A percentile compares a stretch with the other conserved stretches of the same genome.
Conservation (phyloP, 2,888 invertebrate genomes). For the Rhogogaster chlorosoma region DNA sequence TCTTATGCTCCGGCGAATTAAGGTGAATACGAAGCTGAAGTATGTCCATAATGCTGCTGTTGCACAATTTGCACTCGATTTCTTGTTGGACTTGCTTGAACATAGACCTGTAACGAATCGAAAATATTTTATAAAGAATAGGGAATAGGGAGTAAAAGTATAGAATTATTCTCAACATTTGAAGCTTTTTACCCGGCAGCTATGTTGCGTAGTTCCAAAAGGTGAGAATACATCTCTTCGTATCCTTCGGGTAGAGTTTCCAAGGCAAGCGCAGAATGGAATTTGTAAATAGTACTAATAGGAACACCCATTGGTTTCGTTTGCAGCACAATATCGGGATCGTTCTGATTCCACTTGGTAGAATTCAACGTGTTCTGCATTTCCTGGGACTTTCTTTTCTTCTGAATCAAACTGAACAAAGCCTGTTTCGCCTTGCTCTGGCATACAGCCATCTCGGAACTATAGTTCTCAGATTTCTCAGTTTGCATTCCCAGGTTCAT, state of each 20-base stretch:
- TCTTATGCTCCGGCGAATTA: conserved; percentile 78
- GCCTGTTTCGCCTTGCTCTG: conserved; percentile 78
- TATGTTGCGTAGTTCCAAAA: conserved; percentile 77
- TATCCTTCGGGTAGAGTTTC: conserved; percentile 70
- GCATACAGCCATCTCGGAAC: conserved; percentile 74
- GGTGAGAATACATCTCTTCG: conserved; percentile 75
- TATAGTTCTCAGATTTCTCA: conserved; percentile 70
- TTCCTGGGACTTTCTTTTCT: conserved; percentile 76
- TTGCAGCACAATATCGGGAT: conserved; percentile 72
- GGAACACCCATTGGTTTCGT: conserved; percentile 68
- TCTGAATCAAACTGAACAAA: conserved; percentile 77
- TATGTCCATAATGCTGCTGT: conserved; percentile 74
- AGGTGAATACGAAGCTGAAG: conserved; percentile 80
- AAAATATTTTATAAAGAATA: neutral
- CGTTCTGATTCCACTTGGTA: conserved; percentile 72
- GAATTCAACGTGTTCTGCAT: conserved; percentile 71
- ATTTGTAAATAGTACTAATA: conserved; percentile 67
- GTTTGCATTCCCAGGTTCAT: conserved; percentile 85
- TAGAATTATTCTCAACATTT: neutral
- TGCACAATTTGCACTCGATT: conserved; percentile 79
- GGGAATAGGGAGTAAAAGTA: conserved; percentile 8
- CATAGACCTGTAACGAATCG: conserved; percentile 65
- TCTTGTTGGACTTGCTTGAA: conserved; percentile 60
- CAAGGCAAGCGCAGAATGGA: conserved; percentile 80
- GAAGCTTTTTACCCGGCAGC: conserved; percentile 77